These are phyloP conservation scores for Drosophila leontia DNA, from an alignment of 1,140 invertebrate species.

Conservation along the genomic window DNA sequence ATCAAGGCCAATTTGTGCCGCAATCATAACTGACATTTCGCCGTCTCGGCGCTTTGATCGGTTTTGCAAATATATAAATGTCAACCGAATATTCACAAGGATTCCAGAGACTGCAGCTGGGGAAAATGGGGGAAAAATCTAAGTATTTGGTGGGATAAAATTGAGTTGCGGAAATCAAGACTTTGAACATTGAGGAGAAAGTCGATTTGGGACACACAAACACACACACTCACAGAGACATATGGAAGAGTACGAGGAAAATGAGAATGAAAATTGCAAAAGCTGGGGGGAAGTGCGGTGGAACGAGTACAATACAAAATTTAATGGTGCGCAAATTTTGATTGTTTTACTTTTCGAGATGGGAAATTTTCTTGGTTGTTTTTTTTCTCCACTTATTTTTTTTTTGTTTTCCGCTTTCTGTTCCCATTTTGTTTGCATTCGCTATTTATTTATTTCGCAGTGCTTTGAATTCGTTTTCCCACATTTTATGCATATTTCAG, in stretches of 20 bases:
- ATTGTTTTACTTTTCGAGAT: conserved; percentile 71
- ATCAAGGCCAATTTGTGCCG: conserved; percentile 52
- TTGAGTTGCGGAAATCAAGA: conserved; percentile 18
- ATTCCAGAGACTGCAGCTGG: not conserved
- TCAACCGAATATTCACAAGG: conserved; percentile 66
- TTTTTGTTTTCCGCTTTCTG: conserved; percentile 7
- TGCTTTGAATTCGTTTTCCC: conserved; percentile 59
- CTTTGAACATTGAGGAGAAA: conserved; percentile 23
- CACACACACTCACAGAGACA: not conserved
- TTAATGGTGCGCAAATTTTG: conserved; percentile 80
- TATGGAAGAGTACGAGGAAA: conserved; percentile 3
- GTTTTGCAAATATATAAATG: conserved; percentile 56
- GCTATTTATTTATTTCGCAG: conserved; percentile 62
- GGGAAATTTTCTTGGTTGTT: conserved; percentile 38
- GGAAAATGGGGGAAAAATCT: conserved; percentile 1
- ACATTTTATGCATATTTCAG: conserved; percentile 75
- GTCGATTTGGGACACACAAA: conserved; percentile 39
- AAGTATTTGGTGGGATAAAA: conserved; percentile 9
- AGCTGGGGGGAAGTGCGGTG: conserved; percentile 20
- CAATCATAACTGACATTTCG: conserved; percentile 55
- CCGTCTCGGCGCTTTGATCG: conserved; percentile 45
- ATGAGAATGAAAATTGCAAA: conserved; percentile 23
- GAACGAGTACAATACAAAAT: conserved; percentile 66
- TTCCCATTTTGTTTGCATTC: conserved; percentile 55
- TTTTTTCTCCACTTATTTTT: not conserved